Evolutionary conservation across 2,888 invertebrate genomes (phyloP).

Genomic region (Charanyca ferruginea): DNA sequence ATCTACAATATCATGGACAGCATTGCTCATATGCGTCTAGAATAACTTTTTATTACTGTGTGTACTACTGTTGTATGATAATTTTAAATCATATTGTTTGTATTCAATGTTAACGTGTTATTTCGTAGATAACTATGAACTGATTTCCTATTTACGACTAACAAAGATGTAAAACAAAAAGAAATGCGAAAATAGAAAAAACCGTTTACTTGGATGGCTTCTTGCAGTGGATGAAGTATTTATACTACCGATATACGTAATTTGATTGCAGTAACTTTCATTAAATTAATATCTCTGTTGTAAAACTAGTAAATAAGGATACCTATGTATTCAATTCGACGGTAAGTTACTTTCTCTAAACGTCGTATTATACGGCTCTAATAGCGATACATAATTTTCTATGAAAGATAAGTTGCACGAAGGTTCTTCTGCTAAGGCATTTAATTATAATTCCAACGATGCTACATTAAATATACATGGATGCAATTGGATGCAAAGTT

Average conservation of each 20-base stretch:
- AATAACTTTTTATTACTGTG: conserved; percentile 41
- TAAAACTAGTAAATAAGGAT: conserved; percentile 16
- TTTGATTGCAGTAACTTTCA: conserved; percentile 15
- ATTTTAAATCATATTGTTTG: conserved; percentile 14
- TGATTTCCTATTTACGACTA: not conserved
- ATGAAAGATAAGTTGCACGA: conserved; percentile 32
- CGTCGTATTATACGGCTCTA: not conserved
- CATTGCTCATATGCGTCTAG: conserved; percentile 34
- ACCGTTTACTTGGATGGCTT: too few relatives aligned
- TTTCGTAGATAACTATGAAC: conserved; percentile 11
- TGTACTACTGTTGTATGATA: conserved; percentile 17
- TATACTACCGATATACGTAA: not conserved
- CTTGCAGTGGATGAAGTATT: not conserved
- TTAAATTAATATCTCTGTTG: conserved; percentile 11
- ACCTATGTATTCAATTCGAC: conserved; percentile 1
- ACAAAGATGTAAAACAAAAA: not conserved
- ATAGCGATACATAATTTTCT: conserved; percentile 31
- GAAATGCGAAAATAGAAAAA: not conserved
- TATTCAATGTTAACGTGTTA: conserved; percentile 1
- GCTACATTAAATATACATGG: conserved; percentile 54
- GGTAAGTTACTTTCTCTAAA: conserved; percentile 32
- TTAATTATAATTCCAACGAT: conserved; percentile 56
- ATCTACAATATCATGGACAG: conserved; percentile 48
- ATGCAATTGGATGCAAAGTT: conserved; percentile 43
- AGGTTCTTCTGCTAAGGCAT: conserved; percentile 18